Evolutionary conservation across 2,888 invertebrate genomes (phyloP).

Genomic region (Prosopocoilus inquinatus): DNA sequence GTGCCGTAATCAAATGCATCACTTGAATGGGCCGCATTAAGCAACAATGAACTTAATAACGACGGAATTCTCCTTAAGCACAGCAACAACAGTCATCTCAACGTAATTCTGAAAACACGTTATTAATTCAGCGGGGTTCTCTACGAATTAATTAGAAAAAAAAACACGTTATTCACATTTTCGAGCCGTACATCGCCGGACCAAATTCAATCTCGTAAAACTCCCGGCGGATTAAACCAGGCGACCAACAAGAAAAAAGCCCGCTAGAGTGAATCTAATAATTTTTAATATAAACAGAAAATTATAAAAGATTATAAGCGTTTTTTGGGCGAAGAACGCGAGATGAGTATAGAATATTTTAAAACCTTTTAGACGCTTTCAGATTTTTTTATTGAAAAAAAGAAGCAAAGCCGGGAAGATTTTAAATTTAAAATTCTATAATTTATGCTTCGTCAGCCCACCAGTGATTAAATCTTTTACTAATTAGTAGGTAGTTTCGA

Average conservation of each 20-base stretch:
- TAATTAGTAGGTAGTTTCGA: constrained; percentile 29
- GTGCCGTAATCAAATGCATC: no score
- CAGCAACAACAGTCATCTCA: no score
- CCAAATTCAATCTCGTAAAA: no score
- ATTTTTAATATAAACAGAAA: constrained; percentile 10
- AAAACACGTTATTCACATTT: no score
- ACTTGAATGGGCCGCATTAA: no score
- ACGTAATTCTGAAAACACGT: no score
- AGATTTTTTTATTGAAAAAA: constrained; percentile 9
- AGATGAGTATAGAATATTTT: constrained; percentile 3
- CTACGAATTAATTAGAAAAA: no score
- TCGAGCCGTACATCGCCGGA: no score
- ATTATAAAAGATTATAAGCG: constrained; percentile 11
- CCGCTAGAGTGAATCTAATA: constrained; percentile 1
- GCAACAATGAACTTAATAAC: no score
- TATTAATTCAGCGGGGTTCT: no score
- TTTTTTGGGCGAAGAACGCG: constrained; percentile 1
- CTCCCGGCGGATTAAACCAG: no score
- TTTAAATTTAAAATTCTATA: constrained; percentile 30
- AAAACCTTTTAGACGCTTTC: constrained; percentile 7
- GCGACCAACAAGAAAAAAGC: neutral
- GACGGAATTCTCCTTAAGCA: no score
- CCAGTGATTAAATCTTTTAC: constrained; percentile 28
- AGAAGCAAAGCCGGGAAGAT: constrained; percentile 13
- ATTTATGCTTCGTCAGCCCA: constrained; percentile 32